Evolutionary conservation across 2,113 vertebrate genomes (phyloP), one percentile per base, ranked within the genome.

Genomic region (Hoplias malabaricus): DNA sequence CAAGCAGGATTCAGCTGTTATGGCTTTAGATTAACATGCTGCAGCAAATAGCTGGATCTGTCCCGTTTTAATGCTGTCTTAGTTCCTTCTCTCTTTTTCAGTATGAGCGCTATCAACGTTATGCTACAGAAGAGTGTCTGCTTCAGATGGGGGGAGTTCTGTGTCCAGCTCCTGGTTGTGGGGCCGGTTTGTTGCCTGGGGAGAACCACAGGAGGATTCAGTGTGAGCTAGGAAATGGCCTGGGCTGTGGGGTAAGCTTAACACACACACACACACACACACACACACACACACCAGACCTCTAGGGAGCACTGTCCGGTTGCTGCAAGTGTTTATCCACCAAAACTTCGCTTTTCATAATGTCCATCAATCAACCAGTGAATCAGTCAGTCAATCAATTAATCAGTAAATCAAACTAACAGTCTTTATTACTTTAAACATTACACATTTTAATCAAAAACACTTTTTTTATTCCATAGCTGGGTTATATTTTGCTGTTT

Each of bases 61-160:
- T 76, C 36, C 16, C 53, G 27, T n/a, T 16, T 46, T 46, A 54
- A 7, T n/a, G 2, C 19, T 34, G 5, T 53, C 31, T 71, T 42
- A 62, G 40, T 71, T 78, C 5, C 25, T 5, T 50, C 42, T 73
- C 8, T 59, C 10, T 21, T 12, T 69, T 33, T 36, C n/a, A 98
- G 96, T 98, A 98, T 78, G 90, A 89, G 57, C 93, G 95, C 1
- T 98, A 98, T 89, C 95, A 94, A 85, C 89, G 85, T 14, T 98
- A 96, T 1, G 96, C 85, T 0, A 92, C 95, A 0, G 96, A 98
- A 75, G 94, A 96, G 40, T 98, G 92, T 0, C 88, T 98, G 82
- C 90, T 95, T 73, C 90, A 83, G 82, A 93, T 91, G 88, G 96
- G 95, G 0, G 96, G 96, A 2, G 87, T 96, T 69, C 85, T 98